These are phyloP conservation scores for Oryzias woworae DNA, from an alignment of 2,113 vertebrate species.

Conservation along the genomic window DNA sequence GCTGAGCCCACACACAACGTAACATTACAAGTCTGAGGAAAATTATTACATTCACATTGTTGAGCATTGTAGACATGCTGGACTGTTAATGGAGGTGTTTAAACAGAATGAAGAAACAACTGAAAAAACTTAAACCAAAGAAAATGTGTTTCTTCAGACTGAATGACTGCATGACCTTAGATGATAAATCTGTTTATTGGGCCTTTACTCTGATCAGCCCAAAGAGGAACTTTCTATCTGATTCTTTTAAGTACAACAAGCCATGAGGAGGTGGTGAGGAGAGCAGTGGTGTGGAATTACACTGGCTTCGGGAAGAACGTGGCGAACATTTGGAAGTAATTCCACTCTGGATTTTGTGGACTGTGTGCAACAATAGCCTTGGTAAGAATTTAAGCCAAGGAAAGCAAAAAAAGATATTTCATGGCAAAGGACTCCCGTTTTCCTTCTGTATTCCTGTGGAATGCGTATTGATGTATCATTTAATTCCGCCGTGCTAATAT, in stretches of 20 bases:
- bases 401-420: slow-evolving; percentile 27
- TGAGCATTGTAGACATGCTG: slow-evolving; percentile 11
- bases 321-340: slow-evolving; percentile 58
- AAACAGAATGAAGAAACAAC: too few relatives aligned
- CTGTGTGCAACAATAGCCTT: slow-evolving; percentile 33
- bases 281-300: slow-evolving; percentile 16
- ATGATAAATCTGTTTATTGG: too few relatives aligned
- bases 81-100: too few relatives aligned
- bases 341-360: slow-evolving; percentile 29
- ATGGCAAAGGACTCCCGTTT: slow-evolving; percentile 10
- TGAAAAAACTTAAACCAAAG: too few relatives aligned
- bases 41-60: slow-evolving; percentile 24
- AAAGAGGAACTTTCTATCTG: slow-evolving; percentile 19
- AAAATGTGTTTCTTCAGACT: too few relatives aligned
- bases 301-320: slow-evolving; percentile 47
- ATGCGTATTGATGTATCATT: slow-evolving; percentile 25
- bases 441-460: slow-evolving; percentile 1
- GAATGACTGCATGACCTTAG: too few relatives aligned
- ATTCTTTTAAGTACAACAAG: background rate
- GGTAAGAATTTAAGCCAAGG: slow-evolving; percentile 27
- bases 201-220: too few relatives aligned
- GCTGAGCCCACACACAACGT: slow-evolving; percentile 55
- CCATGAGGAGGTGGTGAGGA: background rate
- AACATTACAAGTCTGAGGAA: slow-evolving; percentile 11
- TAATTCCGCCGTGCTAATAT: slow-evolving; percentile 7